These are phyloP conservation scores for Bothrops jararaca DNA, from an alignment of 2,113 vertebrate species.

Conservation along the genomic window DNA sequence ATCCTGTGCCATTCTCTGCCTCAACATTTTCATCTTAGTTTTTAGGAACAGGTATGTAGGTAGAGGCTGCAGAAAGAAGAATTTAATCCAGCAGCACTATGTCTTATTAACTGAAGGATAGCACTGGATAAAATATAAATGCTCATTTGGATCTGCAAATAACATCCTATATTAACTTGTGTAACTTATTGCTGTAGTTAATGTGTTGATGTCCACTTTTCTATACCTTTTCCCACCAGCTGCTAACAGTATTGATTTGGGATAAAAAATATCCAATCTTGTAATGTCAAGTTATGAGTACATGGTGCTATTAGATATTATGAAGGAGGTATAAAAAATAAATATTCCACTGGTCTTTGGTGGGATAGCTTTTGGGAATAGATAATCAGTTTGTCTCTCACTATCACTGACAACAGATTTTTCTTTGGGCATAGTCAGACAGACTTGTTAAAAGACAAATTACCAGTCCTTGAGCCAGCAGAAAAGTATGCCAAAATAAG, in stretches of 20 bases:
- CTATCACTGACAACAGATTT: not conserved
- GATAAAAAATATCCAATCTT: not conserved
- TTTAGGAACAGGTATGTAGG: not conserved
- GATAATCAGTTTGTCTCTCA: not conserved
- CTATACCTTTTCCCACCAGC: not conserved
- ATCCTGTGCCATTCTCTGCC: not conserved
- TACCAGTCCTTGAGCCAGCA: not conserved
- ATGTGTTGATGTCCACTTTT: not conserved
- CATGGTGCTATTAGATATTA: not conserved
- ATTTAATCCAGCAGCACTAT: not conserved
- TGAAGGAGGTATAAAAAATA: not conserved
- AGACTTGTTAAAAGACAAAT: not conserved
- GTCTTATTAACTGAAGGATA: not conserved
- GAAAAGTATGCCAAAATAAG: not conserved
- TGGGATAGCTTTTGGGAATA: not conserved
- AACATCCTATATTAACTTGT: not conserved
- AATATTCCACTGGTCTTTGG: not conserved
- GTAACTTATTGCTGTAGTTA: not conserved
- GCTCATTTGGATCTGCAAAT: not conserved
- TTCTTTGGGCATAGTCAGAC: not conserved
- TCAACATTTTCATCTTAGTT: not conserved
- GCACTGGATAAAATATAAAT: not conserved
- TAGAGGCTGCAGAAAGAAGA: not conserved
- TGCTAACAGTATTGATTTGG: not conserved
- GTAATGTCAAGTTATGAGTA: not conserved